phyloP scores from a whole-genome alignment of 2,888 invertebrate genomes.

The Ichneumoninae sp. region DNA sequence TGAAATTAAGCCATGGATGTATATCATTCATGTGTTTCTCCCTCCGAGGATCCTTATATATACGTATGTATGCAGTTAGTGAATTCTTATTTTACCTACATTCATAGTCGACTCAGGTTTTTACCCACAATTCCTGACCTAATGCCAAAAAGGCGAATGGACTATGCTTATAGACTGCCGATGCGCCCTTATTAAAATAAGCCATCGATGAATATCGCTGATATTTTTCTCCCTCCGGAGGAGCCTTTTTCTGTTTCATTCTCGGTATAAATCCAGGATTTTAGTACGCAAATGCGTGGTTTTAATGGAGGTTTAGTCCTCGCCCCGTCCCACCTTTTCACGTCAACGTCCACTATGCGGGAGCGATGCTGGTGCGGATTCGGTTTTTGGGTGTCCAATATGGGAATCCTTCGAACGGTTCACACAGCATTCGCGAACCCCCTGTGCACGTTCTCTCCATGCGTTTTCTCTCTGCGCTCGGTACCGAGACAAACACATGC shows the following conservation, averaged over 20 bases:
- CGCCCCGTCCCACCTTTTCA: slow-evolving; percentile 36
- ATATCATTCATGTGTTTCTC: slow-evolving; percentile 7
- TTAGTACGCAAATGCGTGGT: slow-evolving; percentile 70
- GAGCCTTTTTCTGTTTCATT: neutral
- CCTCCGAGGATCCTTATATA: too few relatives aligned
- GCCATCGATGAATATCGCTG: neutral
- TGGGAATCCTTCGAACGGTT: slow-evolving; percentile 58
- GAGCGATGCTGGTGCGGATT: neutral
- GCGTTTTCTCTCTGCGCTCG: neutral
- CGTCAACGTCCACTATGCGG: slow-evolving; percentile 16
- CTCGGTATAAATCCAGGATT: slow-evolving; percentile 28
- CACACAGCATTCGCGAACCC: slow-evolving; percentile 56
- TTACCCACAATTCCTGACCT: neutral
- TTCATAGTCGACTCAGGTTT: neutral
- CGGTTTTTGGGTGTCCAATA: slow-evolving; percentile 53
- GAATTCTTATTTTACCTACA: too few relatives aligned
- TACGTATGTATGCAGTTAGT: too few relatives aligned
- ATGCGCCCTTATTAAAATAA: too few relatives aligned
- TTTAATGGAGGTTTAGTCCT: slow-evolving; percentile 81
- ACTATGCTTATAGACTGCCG: too few relatives aligned
- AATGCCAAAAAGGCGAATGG: too few relatives aligned
- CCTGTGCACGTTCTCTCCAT: slow-evolving; percentile 16
- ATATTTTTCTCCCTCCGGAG: slow-evolving; percentile 6
- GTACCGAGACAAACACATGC: slow-evolving; percentile 1
- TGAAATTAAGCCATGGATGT: neutral